phyloP scores from a whole-genome alignment of 2,797 vertebrate species.

The Gobionotothen gibberifrons region DNA sequence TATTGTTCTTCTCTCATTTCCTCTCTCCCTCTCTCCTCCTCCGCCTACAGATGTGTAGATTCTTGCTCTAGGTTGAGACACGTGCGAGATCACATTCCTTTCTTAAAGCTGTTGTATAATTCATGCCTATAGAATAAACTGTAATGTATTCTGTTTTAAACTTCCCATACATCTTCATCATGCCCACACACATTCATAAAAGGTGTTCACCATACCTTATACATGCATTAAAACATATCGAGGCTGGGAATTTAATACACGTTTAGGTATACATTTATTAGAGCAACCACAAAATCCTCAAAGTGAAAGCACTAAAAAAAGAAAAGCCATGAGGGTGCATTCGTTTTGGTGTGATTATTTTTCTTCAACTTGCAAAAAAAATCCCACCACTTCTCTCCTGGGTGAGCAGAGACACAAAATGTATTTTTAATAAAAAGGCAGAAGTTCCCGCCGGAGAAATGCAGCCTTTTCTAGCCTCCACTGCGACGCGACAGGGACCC shows the following conservation, averaged over 20 bases:
- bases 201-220: constrained; percentile 38
- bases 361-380: constrained; percentile 42
- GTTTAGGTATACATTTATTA: constrained; percentile 51
- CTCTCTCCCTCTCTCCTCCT: not conserved
- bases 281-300: constrained; percentile 36
- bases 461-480: constrained; percentile 31
- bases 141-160: constrained; percentile 54
- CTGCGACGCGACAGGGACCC: constrained; percentile 26
- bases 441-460: constrained; percentile 49
- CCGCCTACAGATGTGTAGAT: constrained; percentile 14
- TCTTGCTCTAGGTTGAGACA: constrained; percentile 38
- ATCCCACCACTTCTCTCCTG: constrained; percentile 12
- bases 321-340: constrained; percentile 37
- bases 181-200: constrained; percentile 44
- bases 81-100: constrained; percentile 19
- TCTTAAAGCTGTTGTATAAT: constrained; percentile 64
- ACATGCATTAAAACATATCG: constrained; percentile 55
- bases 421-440: constrained; percentile 50
- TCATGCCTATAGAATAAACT: constrained; percentile 51
- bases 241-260: constrained; percentile 43
- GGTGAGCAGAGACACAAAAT: constrained; percentile 22
- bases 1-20: not conserved
- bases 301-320: constrained; percentile 37
- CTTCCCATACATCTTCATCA: constrained; percentile 68
- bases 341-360: constrained; percentile 42